Evolutionary conservation across 2,888 invertebrate genomes (phyloP).

Genomic region (Lepidocyrtoides sp.): DNA sequence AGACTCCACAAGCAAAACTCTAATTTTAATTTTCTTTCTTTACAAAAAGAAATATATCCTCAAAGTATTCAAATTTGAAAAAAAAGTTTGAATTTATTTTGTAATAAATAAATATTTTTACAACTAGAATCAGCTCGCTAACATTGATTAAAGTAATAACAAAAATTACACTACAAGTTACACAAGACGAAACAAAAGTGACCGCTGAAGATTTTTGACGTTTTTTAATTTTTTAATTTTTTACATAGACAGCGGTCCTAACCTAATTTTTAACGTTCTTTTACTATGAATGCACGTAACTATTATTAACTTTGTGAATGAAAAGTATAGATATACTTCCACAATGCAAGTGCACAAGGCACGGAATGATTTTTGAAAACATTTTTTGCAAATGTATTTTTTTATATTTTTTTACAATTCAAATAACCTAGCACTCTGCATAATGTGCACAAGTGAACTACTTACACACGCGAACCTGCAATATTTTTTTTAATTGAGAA

Average conservation of each 20-base stretch:
- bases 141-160: constrained; percentile 28
- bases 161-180: not conserved
- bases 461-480: constrained; percentile 22
- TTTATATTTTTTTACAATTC: constrained; percentile 21
- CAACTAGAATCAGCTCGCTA: constrained; percentile 37
- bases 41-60: not conserved
- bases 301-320: constrained; percentile 11
- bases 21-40: not conserved
- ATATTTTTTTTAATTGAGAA: constrained; percentile 31
- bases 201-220: constrained; percentile 15
- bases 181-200: constrained; percentile 15
- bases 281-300: not conserved
- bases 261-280: constrained; percentile 9
- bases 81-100: constrained; percentile 40
- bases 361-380: constrained; percentile 14
- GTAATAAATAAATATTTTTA: constrained; percentile 16
- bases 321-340: not conserved
- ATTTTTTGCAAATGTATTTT: not conserved
- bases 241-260: constrained; percentile 9
- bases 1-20: constrained; percentile 20
- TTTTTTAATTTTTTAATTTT: constrained; percentile 29
- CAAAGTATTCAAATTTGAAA: not conserved
- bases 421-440: not conserved
- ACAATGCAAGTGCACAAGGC: constrained; percentile 10
- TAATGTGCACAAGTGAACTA: constrained; percentile 16